Evolutionary conservation across 2,888 invertebrate species (phyloP).

Genomic region (Ennomos quercinarius): DNA sequence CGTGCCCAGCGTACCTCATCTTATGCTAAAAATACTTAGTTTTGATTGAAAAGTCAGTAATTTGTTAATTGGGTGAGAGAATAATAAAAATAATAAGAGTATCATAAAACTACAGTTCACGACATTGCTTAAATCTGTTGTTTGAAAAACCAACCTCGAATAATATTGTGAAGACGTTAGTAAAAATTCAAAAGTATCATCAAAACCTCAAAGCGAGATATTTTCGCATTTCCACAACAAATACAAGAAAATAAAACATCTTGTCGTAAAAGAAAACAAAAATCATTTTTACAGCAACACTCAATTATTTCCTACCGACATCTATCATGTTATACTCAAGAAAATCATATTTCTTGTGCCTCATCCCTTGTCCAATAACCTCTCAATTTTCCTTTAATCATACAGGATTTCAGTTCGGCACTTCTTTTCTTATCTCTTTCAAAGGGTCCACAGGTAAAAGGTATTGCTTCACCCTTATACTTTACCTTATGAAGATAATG

Average conservation of each 20-base stretch:
- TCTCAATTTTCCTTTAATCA: constrained; percentile 63
- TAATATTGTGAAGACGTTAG: too few species aligned
- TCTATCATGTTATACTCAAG: constrained; percentile 32
- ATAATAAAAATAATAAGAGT: too few species aligned
- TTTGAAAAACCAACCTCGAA: too few species aligned
- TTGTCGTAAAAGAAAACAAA: constrained; percentile 11
- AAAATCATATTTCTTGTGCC: constrained; percentile 40
- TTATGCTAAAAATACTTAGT: too few species aligned
- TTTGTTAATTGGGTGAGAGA: too few species aligned
- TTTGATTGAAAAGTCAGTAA: too few species aligned
- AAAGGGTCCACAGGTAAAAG: constrained; percentile 61
- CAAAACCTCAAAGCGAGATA: background rate
- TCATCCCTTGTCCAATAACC: constrained; percentile 42
- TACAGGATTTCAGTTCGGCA: constrained; percentile 54
- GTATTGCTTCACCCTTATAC: constrained; percentile 45
- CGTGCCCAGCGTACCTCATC: too few species aligned
- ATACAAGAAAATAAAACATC: constrained; percentile 5
- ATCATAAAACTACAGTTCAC: too few species aligned
- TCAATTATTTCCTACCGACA: constrained; percentile 33
- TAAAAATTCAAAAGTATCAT: background rate
- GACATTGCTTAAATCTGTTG: too few species aligned
- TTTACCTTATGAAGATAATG: constrained; percentile 29
- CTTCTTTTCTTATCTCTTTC: constrained; percentile 56
- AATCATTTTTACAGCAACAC: constrained; percentile 19
- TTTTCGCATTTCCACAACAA: background rate